Evolutionary conservation across 1,140 invertebrate species (phyloP).

Genomic region (Pollicipes pollicipes): DNA sequence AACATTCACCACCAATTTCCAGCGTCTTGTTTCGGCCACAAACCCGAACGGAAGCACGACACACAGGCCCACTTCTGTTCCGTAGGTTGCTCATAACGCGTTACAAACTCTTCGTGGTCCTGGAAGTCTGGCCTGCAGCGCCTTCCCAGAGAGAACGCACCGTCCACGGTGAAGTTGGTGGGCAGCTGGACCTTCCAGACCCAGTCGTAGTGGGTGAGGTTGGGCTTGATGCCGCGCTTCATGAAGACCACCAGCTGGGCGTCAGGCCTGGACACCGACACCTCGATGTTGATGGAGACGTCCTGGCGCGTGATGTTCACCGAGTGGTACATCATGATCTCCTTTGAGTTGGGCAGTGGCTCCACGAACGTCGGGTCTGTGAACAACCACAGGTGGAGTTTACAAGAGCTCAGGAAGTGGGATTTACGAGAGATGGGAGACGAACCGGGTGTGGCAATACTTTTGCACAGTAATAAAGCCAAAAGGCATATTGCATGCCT

Average conservation of each 20-base stretch:
- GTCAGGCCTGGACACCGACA: conserved; percentile 18
- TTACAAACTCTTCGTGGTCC: too few relatives aligned
- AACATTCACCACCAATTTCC: too few relatives aligned
- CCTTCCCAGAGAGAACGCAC: background rate
- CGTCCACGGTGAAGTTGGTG: background rate
- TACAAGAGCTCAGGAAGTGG: too few relatives aligned
- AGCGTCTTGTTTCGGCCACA: too few relatives aligned
- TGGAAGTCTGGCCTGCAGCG: too few relatives aligned
- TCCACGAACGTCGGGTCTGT: conserved; percentile 8
- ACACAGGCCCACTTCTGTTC: too few relatives aligned
- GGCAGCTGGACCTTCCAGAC: background rate
- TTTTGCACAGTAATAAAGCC: too few relatives aligned
- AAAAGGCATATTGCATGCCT: too few relatives aligned
- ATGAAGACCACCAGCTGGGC: conserved; percentile 20
- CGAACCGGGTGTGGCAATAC: too few relatives aligned
- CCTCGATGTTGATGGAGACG: conserved; percentile 22
- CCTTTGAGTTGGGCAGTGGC: background rate
- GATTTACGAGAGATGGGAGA: too few relatives aligned
- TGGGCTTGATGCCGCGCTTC: conserved; percentile 12
- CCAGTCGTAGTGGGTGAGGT: background rate
- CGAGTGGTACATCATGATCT: conserved; percentile 5
- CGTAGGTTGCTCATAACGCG: too few relatives aligned
- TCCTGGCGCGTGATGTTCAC: conserved; percentile 19
- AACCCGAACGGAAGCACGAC: too few relatives aligned
- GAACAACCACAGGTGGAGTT: background rate